phyloP scores from a whole-genome alignment of 1,140 invertebrate genomes.

The Leptinotarsa texana region DNA sequence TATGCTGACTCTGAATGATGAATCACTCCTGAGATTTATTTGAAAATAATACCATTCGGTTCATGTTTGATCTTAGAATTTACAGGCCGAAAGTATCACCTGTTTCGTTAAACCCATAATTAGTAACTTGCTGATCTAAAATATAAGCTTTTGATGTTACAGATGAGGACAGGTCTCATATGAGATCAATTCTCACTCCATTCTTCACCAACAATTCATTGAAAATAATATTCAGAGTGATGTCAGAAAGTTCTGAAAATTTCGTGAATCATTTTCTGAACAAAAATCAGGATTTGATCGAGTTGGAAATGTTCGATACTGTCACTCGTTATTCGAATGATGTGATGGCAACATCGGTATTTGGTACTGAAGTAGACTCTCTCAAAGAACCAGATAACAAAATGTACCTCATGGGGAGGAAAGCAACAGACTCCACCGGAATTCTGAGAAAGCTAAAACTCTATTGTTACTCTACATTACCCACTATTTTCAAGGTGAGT shows the following conservation, averaged over 20 bases:
- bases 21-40: too few species aligned
- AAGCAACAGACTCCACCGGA: too few species aligned
- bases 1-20: too few species aligned
- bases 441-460: too few species aligned
- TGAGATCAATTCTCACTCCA: conserved; percentile 51
- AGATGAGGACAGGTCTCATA: conserved; percentile 53
- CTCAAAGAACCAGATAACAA: conserved; percentile 57
- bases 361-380: conserved; percentile 62
- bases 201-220: conserved; percentile 55
- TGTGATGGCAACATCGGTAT: conserved; percentile 61
- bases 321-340: conserved; percentile 58
- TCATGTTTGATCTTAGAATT: too few species aligned
- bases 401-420: conserved; percentile 54
- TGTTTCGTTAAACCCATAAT: too few species aligned
- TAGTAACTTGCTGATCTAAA: too few species aligned
- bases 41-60: too few species aligned
- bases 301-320: conserved; percentile 40
- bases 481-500: too few species aligned
- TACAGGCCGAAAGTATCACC: too few species aligned
- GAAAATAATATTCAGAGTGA: conserved; percentile 50
- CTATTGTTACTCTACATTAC: too few species aligned
- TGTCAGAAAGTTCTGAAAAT: conserved; percentile 42
- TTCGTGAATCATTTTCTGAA: conserved; percentile 48
- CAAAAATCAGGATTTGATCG: conserved; percentile 29
- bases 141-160: conserved; percentile 18